Percentiles rank a stretch among this genome's conserved stretches.
Conservation (phyloP, 64 coral and sea anemone genomes). For the Platygyra sinensis region DNA sequence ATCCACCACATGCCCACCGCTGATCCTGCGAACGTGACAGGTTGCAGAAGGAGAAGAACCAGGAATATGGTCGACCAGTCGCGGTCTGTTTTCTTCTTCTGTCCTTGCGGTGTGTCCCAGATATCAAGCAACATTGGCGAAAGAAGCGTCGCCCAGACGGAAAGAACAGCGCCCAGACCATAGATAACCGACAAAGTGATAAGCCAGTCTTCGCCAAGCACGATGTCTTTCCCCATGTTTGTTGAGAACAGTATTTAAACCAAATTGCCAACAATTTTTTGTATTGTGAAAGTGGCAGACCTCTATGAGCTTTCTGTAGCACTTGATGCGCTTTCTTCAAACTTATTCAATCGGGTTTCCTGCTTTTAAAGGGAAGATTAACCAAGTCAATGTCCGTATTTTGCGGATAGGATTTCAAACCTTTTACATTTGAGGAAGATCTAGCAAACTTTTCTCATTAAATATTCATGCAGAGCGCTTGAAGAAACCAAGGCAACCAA, state of each 20-base stretch:
- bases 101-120: conserved; percentile 93
- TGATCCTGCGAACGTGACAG: conserved; percentile 85
- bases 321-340: neutral
- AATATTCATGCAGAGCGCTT: conserved; percentile 33
- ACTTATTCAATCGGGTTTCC: neutral
- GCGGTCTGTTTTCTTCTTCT: conserved; percentile 90
- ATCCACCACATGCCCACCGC: conserved; percentile 96
- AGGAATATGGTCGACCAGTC: conserved; percentile 95
- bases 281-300: neutral
- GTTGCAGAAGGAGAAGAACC: conserved; percentile 82
- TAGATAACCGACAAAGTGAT: conserved; percentile 95
- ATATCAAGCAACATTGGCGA: conserved; percentile 90
- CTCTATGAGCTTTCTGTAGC: neutral
- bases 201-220: conserved; percentile 96
- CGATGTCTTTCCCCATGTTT: conserved; percentile 77
- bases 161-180: conserved; percentile 80
- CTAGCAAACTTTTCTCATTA: conserved; percentile 3
- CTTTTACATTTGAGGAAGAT: neutral
- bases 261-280: neutral
- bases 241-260: neutral
- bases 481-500: conserved; percentile 46
- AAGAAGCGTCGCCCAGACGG: conserved; percentile 86
- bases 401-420: neutral
- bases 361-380: neutral
- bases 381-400: neutral